phyloP scores from a whole-genome alignment of 2,888 invertebrate genomes.

The Yponomeuta plumbellus region DNA sequence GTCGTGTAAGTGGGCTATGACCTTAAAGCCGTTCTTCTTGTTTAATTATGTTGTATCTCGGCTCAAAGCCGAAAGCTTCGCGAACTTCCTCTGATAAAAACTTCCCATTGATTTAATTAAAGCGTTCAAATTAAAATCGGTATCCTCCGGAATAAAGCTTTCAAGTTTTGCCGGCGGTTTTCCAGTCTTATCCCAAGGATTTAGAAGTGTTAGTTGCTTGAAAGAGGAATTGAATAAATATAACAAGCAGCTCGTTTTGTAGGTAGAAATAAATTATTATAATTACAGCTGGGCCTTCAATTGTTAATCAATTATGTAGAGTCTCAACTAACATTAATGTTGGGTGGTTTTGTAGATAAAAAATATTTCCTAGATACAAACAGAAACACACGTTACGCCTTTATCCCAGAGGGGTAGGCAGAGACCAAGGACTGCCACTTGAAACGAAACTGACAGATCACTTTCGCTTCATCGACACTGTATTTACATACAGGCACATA shows the following conservation, averaged over 20 bases:
- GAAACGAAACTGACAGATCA: too few species aligned
- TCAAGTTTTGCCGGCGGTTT: neutral
- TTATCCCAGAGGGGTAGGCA: too few species aligned
- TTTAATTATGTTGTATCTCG: too few species aligned
- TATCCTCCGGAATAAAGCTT: neutral
- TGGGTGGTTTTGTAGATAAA: too few species aligned
- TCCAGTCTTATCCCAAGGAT: neutral
- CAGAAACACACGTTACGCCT: too few species aligned
- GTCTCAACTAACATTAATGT: too few species aligned
- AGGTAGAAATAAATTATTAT: neutral
- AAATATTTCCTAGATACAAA: too few species aligned
- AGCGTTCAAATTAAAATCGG: slow-evolving; percentile 9
- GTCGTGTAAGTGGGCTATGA: too few species aligned
- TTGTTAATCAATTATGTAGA: neutral
- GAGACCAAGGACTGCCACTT: too few species aligned
- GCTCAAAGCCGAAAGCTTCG: neutral
- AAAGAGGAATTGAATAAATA: neutral
- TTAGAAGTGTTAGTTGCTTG: neutral
- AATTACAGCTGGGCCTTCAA: neutral
- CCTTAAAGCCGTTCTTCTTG: too few species aligned
- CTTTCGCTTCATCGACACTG: too few species aligned
- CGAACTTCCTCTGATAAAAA: slow-evolving; percentile 7
- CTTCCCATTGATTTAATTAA: slow-evolving; percentile 7
- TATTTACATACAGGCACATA: too few species aligned
- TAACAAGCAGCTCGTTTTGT: neutral